Evolutionary conservation across 2,888 invertebrate species (phyloP), one percentile per base, ranked within the genome.

Genomic region (Pammene fasciana): DNA sequence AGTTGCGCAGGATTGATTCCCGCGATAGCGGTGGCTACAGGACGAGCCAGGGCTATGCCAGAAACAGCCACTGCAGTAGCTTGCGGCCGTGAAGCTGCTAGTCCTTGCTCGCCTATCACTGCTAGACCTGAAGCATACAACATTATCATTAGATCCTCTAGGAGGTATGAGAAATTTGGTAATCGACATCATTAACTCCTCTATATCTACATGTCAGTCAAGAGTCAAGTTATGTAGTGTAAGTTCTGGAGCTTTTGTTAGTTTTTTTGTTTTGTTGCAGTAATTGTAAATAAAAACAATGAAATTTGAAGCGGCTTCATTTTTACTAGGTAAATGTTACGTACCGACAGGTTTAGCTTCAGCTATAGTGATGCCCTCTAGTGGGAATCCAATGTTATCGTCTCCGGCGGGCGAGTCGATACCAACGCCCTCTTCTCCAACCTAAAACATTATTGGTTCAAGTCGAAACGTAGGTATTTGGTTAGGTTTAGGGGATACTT

Each of bases 271-370:
- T 26, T 26, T 26, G 26, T 4, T 26, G 26, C 26, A 26, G 26
- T 26, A 26, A 26, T 26, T 26, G 26, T 26, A 26, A 26, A 26
- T 26, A 3, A 26, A 26, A 26, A 26, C 4, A 3, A 26, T 26
- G 1, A 26, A 26, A 3, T 26, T 26, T 26, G 26, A 26, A 4
- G 26, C 26, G 26, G 2, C 26, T 26, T 26, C 4, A 26, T 1
- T 26, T 26, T 26, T 26, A 26, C 26, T 26, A 26, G 38, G 38
- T 38, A 38, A 38, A 38, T 38, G 9, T 38, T 11, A 81, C 92
- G 85, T 75, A 93, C 96, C 96, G 55, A 96, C 93, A 67, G 96
- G 96, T 77, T 95, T 96, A 0, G 96, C 96, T 86, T 96, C 96
- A 34, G 96, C 96, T 14, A 96, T 94, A 0, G 94, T 94, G 13